Evolutionary conservation across 2,797 vertebrate genomes (phyloP).

Genomic region (Paguma larvata): DNA sequence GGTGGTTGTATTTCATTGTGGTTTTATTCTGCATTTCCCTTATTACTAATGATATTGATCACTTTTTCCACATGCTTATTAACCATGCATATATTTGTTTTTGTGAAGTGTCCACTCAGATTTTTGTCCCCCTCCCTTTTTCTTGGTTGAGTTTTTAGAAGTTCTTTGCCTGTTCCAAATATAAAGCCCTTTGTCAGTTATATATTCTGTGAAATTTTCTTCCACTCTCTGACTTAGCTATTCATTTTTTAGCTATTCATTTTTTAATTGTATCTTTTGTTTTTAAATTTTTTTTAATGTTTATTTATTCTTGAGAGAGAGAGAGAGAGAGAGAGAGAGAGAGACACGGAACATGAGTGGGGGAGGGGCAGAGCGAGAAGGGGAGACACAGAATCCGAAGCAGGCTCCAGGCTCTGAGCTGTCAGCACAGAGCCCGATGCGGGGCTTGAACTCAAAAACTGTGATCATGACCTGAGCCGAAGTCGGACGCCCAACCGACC

Average conservation of each 20-base stretch:
- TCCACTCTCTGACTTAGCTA: neutral
- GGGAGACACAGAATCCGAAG: too few species aligned
- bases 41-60: neutral
- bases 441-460: too few species aligned
- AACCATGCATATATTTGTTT: neutral
- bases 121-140: neutral
- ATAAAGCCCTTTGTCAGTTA: neutral
- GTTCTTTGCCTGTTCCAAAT: neutral
- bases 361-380: too few species aligned
- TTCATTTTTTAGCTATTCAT: neutral
- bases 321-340: too few species aligned
- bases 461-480: too few species aligned
- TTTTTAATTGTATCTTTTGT: neutral
- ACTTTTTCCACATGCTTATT: neutral
- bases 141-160: neutral
- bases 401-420: too few species aligned
- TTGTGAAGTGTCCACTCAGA: neutral
- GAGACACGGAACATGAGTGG: too few species aligned
- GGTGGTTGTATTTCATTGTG: neutral
- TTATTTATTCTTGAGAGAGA: too few species aligned
- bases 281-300: too few species aligned
- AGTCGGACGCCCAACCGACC: too few species aligned
- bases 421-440: too few species aligned
- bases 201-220: neutral
- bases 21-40: neutral